Evolutionary conservation across 2,888 invertebrate species (phyloP), one percentile per base, ranked within the genome.

Genomic region (Oxystoma pomonae): DNA sequence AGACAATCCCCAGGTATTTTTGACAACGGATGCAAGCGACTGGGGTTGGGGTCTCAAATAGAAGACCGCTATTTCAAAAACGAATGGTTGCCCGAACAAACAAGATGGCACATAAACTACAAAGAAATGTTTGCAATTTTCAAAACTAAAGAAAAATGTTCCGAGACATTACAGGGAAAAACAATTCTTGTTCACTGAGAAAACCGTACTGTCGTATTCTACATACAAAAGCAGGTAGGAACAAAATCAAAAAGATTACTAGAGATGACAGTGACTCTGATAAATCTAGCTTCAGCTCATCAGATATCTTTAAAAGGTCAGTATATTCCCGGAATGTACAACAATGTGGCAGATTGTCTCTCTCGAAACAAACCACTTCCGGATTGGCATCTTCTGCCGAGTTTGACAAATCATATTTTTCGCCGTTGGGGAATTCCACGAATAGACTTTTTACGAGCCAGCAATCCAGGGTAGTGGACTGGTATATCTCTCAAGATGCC

Each of bases 11-110:
- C 17, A 19, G 12, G 12, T 19, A 9, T 20, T 17, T 16, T 51
- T 58, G 1, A 50, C 55, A 17, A 22, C 57, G 17, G 57, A 57
- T 52, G 64, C 62, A 19, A 62, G 55, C 16, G 55, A 64, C 20
- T 35, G 18, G 3, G 64, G 64, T 20, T 64, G 64, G 61, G 64
- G 16, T 56, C 61, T 17, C 61, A 61, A 16, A 20, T 64, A n/a
- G 17, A 50, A 49, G 18, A 56, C n/a, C n/a, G n/a, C n/a, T n/a
- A n/a, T n/a, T n/a, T n/a, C n/a, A n/a, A n/a, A n/a, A n/a, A n/a
- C n/a, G n/a, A n/a, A n/a, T n/a, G n/a, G n/a, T n/a, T n/a, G n/a
- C n/a, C n/a, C n/a, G n/a, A n/a, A n/a, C n/a, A n/a, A n/a, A n/a
- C n/a, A n/a, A n/a, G n/a, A n/a, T n/a, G n/a, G n/a, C n/a, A n/a